phyloP scores from a whole-genome alignment of 2,113 vertebrate genomes.

The Poeciliopsis turrubarensis region DNA sequence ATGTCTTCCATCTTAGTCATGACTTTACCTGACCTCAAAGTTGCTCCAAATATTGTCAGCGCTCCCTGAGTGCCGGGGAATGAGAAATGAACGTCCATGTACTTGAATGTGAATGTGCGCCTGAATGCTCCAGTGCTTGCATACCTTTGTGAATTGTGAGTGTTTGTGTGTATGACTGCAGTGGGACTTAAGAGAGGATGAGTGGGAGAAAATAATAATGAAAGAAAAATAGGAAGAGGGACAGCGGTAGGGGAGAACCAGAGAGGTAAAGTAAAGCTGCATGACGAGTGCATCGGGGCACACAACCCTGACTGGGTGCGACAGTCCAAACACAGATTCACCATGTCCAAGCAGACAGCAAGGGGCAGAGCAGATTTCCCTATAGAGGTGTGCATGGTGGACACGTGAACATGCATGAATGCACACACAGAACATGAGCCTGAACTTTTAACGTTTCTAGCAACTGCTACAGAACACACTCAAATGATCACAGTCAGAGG shows the following conservation, averaged over 20 bases:
- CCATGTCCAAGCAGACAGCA: constrained; percentile 51
- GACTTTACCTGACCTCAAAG: constrained; percentile 36
- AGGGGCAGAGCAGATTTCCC: constrained; percentile 60
- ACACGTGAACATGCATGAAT: constrained; percentile 45
- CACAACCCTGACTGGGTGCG: constrained; percentile 45
- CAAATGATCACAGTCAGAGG: constrained; percentile 12
- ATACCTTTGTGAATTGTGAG: constrained; percentile 54
- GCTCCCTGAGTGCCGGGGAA: constrained; percentile 48
- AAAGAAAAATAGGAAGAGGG: constrained; percentile 13
- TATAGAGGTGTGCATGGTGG: constrained; percentile 37
- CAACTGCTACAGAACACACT: constrained; percentile 21
- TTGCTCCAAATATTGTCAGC: constrained; percentile 43
- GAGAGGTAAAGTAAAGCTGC: constrained; percentile 65
- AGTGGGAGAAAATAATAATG: constrained; percentile 19
- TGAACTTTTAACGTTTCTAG: constrained; percentile 19
- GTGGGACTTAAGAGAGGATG: constrained; percentile 40
- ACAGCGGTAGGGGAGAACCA: constrained; percentile 23
- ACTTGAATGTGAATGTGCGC: constrained; percentile 64
- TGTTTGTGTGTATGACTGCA: constrained; percentile 59
- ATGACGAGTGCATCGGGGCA: constrained; percentile 63
- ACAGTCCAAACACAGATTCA: constrained; percentile 63
- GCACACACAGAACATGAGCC: constrained; percentile 19
- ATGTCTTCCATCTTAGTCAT: constrained; percentile 22
- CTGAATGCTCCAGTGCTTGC: constrained; percentile 62
- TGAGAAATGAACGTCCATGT: constrained; percentile 62